phyloP scores from a whole-genome alignment of 1,140 invertebrate species.

The Harpegnathos saltator region DNA sequence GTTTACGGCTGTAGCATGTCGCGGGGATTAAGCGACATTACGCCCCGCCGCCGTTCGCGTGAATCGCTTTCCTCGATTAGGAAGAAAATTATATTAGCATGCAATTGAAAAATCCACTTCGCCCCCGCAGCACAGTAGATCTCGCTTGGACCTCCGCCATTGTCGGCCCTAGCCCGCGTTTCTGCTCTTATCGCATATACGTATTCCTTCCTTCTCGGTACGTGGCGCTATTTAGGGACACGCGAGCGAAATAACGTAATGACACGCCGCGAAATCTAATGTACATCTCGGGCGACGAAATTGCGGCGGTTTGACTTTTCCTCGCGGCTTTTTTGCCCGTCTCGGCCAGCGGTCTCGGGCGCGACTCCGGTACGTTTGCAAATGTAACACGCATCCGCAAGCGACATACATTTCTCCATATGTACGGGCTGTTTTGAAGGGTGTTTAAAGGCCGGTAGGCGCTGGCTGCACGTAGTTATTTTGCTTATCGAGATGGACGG shows the following conservation, averaged over 20 bases:
- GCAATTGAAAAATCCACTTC: constrained; percentile 59
- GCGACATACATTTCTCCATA: background rate
- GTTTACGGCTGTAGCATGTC: background rate
- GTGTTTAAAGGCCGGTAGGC: too few relatives aligned
- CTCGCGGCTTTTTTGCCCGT: constrained; percentile 3
- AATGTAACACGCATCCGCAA: background rate
- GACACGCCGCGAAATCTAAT: constrained; percentile 39
- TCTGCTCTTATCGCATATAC: constrained; percentile 45
- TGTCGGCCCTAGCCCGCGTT: background rate
- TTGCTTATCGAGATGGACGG: too few relatives aligned
- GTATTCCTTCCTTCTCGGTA: constrained; percentile 34
- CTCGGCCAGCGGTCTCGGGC: constrained; percentile 21
- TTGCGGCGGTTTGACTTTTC: constrained; percentile 32
- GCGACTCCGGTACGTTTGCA: background rate
- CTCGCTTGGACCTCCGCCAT: constrained; percentile 14
- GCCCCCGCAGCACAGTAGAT: constrained; percentile 13
- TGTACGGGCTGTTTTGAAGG: too few relatives aligned
- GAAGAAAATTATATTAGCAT: constrained; percentile 42
- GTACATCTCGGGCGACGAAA: constrained; percentile 55
- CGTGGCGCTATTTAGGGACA: constrained; percentile 44
- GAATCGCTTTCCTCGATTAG: constrained; percentile 44
- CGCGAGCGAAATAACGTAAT: constrained; percentile 59
- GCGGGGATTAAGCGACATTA: constrained; percentile 2
- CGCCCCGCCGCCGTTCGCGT: constrained; percentile 33
- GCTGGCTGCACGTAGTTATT: too few relatives aligned